Base-by-base conservation (phyloP, 2,797 vertebrate species). In the Epinephelus coioides region DNA sequence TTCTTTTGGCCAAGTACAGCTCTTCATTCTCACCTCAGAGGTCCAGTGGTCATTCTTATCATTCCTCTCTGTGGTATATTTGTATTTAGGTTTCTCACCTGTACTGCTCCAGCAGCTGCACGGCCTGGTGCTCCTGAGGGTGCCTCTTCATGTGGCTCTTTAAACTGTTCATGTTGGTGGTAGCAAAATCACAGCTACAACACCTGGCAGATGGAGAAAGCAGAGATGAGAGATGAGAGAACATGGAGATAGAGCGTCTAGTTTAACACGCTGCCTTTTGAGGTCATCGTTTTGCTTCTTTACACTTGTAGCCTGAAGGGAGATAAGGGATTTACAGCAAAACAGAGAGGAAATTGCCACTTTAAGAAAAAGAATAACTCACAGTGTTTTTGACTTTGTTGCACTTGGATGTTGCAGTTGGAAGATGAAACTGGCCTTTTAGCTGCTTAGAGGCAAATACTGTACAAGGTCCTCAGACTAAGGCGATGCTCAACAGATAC, bases 101-200 rank as follows among this genome's bases (percentile, higher is more conserved):
- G 95, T 96, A 97, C 94, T 97, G 97, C 86, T 97, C 96, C 91
- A 96, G 93, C 65, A 97, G 95, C 94, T 97, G 96, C 91, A 97
- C 95, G 4, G 96, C 95, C 93, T 97, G 96, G 61, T 96, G 96
- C 84, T 97, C 96, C 95, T 97, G 96, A 11, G 96, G 96, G 87
- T 97, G 97, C 43, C 91, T 94, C 91, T 95, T 96, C 96, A 97
- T 96, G 93, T 97, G 97, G 91, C 96, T 96, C 94, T 97, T 98
- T 78, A 97, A 91, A 88, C 96, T 97, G 95, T 97, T 97, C 96
- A 96, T 96, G 88, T 96, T 97, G 91, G 96, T 97, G 86, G 96
- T 97, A 91, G 96, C 95, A 75, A 97, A 97, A 87, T 96, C 95
- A 75, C 97, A 98, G 89, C 96, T 94, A 70, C 94, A 96, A 87